Conservation (phyloP, 2,113 vertebrate species). For the Ailuropoda melanoleuca region DNA sequence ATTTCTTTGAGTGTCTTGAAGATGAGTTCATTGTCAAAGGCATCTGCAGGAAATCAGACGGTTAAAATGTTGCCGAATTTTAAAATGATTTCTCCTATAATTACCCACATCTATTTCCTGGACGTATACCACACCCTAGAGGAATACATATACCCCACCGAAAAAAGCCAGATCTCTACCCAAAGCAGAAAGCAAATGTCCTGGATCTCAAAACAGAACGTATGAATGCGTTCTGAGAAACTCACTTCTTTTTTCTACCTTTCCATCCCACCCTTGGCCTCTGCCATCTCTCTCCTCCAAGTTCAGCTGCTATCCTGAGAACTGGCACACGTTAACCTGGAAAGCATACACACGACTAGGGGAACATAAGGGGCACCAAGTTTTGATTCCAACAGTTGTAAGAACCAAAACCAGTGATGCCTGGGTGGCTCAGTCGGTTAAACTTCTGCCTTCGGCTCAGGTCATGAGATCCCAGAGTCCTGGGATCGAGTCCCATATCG, state of each 20-base stretch:
- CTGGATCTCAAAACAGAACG: background rate
- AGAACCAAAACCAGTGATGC: background rate
- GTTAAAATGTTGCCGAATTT: background rate
- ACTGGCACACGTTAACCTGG: background rate
- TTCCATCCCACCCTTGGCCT: background rate
- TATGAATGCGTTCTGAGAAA: background rate
- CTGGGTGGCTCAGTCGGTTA: background rate
- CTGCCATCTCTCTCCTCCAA: background rate
- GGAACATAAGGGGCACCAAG: background rate
- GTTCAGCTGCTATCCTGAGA: background rate
- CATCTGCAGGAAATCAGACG: constrained; percentile 86
- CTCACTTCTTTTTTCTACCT: background rate
- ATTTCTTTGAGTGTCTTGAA: constrained; percentile 93
- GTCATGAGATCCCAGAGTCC: background rate
- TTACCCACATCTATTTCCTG: background rate
- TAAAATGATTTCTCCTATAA: background rate
- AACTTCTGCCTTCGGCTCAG: background rate
- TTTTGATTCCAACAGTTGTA: background rate
- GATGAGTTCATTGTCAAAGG: constrained; percentile 97
- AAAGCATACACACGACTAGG: rapidly evolving
- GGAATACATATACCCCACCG: rapidly evolving
- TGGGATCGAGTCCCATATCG: too few relatives aligned
- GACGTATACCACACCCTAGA: background rate
- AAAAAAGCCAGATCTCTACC: background rate
- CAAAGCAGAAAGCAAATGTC: background rate